Evolutionary conservation across 2,113 vertebrate species (phyloP), one percentile per base, ranked within the genome.

Genomic region (Conger conger): DNA sequence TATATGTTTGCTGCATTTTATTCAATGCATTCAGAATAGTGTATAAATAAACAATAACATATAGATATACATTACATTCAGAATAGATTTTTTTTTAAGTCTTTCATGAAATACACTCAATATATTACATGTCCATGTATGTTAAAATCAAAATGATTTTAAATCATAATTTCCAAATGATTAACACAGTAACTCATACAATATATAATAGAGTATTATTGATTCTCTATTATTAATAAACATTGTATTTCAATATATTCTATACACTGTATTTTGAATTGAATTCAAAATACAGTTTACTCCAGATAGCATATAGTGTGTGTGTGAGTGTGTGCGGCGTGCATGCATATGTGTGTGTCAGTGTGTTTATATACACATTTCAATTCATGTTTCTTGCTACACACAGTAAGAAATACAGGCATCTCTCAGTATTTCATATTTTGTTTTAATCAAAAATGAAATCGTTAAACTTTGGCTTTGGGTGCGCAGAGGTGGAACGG

Each of bases 371-470:
- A 63, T 27, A 63, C 27, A 63, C 20, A 63, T n/a, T 73, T 73
- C 27, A 50, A 6, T 82, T 30, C 9, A 76, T 23, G 45, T 81
- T 36, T 81, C 33, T 1, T 30, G 40, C 42, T 80, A 84, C 68
- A 73, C 68, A 77, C 63, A 50, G 27, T 78, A 82, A 13, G 54
- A 79, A 84, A 37, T 38, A 57, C 82, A 16, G 45, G 83, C 57
- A 81, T 15, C 82, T 73, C 42, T 86, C 42, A 78, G 60, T 83
- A 83, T 83, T 86, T 86, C 4, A 80, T 80, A 35, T 68, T 83
- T 68, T 80, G 77, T 68, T 80, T 79, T 86, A 82, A 79, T 85
- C 81, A 80, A 42, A 78, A 79, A 40, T 76, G 82, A 42, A 81
- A 76, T 77, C 50, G 53, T 83, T 60, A 85, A 68, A 80, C 83